Conservation (phyloP, 2,113 vertebrate species). For the Phrynosoma platyrhinos region DNA sequence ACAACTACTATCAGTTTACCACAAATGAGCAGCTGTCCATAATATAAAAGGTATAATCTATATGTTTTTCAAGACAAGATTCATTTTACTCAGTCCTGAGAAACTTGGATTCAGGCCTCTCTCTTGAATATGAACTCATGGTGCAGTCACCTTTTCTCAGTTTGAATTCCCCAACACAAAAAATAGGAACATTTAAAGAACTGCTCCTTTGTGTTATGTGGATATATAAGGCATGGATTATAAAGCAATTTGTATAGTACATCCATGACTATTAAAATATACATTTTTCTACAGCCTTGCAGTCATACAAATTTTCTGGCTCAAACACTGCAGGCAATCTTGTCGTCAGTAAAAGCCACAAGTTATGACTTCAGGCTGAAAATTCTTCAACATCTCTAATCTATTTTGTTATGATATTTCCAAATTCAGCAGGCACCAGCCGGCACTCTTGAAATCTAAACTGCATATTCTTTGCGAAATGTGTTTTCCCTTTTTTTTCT, state of each 20-base stretch:
- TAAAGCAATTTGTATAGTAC: background rate
- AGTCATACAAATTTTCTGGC: background rate
- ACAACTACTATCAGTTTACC: background rate
- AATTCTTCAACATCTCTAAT: constrained; percentile 2
- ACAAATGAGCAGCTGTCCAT: background rate
- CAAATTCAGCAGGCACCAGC: constrained; percentile 37
- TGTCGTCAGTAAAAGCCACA: background rate
- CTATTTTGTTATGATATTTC: constrained; percentile 36
- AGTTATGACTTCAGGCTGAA: background rate
- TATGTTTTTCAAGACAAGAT: background rate
- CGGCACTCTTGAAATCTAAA: constrained; percentile 5
- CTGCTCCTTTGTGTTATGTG: background rate
- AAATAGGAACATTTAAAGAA: background rate
- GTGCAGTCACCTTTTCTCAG: background rate
- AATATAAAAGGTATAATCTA: background rate
- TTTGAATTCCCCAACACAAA: background rate
- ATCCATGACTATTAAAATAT: background rate
- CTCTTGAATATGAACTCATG: background rate
- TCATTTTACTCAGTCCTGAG: background rate
- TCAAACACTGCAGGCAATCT: background rate
- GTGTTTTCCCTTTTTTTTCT: constrained; percentile 36
- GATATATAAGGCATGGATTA: background rate
- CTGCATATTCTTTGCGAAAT: constrained; percentile 8
- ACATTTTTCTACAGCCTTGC: background rate
- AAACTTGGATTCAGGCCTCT: background rate